phyloP scores from a whole-genome alignment of 2,113 vertebrate species.

The Gyps fulvus region DNA sequence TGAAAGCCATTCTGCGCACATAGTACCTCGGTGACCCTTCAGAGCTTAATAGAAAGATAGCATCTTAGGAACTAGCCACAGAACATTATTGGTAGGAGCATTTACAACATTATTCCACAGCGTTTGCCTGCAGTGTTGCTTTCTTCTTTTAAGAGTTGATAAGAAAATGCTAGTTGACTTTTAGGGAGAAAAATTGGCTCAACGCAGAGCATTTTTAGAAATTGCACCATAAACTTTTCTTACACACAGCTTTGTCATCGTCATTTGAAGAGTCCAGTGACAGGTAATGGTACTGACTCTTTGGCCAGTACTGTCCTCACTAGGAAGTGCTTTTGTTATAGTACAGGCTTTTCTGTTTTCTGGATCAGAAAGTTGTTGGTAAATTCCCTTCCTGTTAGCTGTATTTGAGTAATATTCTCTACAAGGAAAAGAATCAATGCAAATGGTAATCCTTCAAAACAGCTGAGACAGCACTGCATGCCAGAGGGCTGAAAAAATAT shows the following conservation, averaged over 20 bases:
- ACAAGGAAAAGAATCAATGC: neutral
- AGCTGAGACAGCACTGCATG: neutral
- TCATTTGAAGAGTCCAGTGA: neutral
- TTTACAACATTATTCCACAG: neutral
- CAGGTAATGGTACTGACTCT: neutral
- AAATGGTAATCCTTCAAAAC: constrained; percentile 6
- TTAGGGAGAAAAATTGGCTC: neutral
- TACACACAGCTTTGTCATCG: neutral
- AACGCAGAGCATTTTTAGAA: neutral
- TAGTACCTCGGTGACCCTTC: neutral
- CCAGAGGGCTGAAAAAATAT: neutral
- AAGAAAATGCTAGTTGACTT: neutral
- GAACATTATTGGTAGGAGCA: neutral
- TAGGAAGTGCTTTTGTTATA: neutral
- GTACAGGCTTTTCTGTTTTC: neutral
- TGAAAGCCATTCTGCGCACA: neutral
- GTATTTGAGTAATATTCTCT: neutral
- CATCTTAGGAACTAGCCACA: neutral
- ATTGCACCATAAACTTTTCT: neutral
- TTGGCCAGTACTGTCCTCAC: neutral
- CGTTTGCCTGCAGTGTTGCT: neutral
- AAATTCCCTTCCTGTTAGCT: neutral
- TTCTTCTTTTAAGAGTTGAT: neutral
- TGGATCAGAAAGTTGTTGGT: neutral
- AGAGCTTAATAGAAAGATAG: neutral